Conservation (phyloP, 2,888 invertebrate species). For the Cynaeus angustus region DNA sequence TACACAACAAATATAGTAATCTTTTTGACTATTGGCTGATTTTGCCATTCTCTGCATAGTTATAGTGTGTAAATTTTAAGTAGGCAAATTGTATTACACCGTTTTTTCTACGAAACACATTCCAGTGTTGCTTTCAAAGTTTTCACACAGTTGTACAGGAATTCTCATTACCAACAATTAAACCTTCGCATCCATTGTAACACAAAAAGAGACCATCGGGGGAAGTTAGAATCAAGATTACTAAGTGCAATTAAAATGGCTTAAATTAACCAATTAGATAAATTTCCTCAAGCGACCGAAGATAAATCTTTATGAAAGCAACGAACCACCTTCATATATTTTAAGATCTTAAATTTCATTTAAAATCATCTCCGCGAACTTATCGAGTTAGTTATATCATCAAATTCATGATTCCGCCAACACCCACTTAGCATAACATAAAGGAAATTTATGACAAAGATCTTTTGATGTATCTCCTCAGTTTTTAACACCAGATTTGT, state of each 20-base stretch:
- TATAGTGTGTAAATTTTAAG: too few relatives aligned
- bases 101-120: too few relatives aligned
- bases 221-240: slow-evolving; percentile 18
- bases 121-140: too few relatives aligned
- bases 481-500: too few relatives aligned
- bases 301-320: slow-evolving; percentile 26
- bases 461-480: slow-evolving; percentile 10
- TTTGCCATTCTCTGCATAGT: too few relatives aligned
- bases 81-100: too few relatives aligned
- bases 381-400: slow-evolving; percentile 27
- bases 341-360: slow-evolving; percentile 21
- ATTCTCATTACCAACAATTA: slow-evolving; percentile 1
- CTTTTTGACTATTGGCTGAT: too few relatives aligned
- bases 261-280: slow-evolving; percentile 33
- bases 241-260: slow-evolving; percentile 18
- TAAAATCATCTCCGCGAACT: slow-evolving; percentile 15
- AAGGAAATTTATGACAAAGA: slow-evolving; percentile 27
- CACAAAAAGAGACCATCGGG: not conserved
- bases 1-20: too few relatives aligned
- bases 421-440: slow-evolving; percentile 32
- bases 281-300: slow-evolving; percentile 16
- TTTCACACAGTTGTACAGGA: too few relatives aligned
- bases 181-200: not conserved
- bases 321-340: slow-evolving; percentile 25
- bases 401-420: slow-evolving; percentile 30